Percentiles rank a stretch among this genome's conserved stretches.
Conservation (phyloP, 1,140 invertebrate genomes). For the Neuroterus valhalla region DNA sequence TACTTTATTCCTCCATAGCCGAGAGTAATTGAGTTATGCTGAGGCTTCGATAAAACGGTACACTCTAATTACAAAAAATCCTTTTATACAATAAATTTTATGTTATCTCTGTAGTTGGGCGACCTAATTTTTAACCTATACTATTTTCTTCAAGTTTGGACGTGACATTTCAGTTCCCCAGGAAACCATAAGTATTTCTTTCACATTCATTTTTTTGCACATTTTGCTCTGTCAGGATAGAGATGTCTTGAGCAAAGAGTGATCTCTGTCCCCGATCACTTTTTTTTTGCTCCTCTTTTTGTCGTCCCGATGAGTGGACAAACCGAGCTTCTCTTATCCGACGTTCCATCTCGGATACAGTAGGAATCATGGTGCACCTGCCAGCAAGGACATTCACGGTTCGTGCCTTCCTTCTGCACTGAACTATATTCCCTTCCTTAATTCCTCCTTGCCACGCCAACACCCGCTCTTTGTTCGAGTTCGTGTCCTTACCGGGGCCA, state of each 20-base stretch:
- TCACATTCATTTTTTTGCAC: no score
- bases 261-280: no score
- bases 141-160: no score
- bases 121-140: no score
- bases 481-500: conserved; percentile 18
- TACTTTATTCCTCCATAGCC: background rate
- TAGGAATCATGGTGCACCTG: conserved; percentile 29
- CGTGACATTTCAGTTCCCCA: no score
- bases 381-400: conserved; percentile 27
- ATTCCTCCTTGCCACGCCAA: conserved; percentile 26
- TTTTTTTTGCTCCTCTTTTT: no score
- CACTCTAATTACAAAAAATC: background rate
- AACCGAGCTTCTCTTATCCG: conserved; percentile 27
- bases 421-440: conserved; percentile 24
- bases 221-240: no score
- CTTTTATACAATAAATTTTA: no score
- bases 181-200: no score
- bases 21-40: background rate
- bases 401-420: conserved; percentile 8
- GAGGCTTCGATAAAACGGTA: background rate
- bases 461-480: conserved; percentile 16
- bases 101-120: no score
- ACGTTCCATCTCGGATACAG: conserved; percentile 36
- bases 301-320: no score
- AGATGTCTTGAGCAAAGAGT: no score